Evolutionary conservation across 2,797 vertebrate genomes (phyloP).

Genomic region (Hydrolagus colliei): DNA sequence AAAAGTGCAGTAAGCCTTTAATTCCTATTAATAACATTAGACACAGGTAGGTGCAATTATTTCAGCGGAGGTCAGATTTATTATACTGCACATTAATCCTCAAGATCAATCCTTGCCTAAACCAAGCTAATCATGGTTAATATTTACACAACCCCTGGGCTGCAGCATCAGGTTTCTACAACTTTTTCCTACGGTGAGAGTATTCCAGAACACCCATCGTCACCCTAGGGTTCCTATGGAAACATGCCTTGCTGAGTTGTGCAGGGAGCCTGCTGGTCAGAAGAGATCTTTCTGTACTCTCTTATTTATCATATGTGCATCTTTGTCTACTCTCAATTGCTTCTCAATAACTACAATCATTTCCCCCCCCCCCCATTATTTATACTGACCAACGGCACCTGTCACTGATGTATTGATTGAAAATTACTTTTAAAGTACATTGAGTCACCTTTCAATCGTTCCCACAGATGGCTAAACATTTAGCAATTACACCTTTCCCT

Average conservation of each 20-base stretch:
- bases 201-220: constrained; percentile 2
- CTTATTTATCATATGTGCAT: constrained; percentile 1
- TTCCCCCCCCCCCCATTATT: neutral
- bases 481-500: neutral
- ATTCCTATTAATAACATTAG: neutral
- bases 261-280: constrained; percentile 15
- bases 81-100: neutral
- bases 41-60: neutral
- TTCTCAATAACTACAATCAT: neutral
- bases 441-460: constrained; percentile 1
- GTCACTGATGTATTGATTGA: neutral
- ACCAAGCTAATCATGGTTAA: constrained; percentile 24
- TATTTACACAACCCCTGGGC: constrained; percentile 18
- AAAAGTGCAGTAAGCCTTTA: neutral
- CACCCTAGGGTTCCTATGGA: constrained; percentile 5
- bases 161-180: constrained; percentile 3
- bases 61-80: constrained; percentile 12
- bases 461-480: neutral
- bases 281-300: neutral
- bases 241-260: neutral
- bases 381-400: constrained; percentile 3
- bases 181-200: constrained; percentile 15
- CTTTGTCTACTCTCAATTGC: constrained; percentile 5
- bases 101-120: constrained; percentile 19
- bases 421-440: neutral